Evolutionary conservation across 1,140 invertebrate species (phyloP).

Genomic region (Chrysopa pallens): DNA sequence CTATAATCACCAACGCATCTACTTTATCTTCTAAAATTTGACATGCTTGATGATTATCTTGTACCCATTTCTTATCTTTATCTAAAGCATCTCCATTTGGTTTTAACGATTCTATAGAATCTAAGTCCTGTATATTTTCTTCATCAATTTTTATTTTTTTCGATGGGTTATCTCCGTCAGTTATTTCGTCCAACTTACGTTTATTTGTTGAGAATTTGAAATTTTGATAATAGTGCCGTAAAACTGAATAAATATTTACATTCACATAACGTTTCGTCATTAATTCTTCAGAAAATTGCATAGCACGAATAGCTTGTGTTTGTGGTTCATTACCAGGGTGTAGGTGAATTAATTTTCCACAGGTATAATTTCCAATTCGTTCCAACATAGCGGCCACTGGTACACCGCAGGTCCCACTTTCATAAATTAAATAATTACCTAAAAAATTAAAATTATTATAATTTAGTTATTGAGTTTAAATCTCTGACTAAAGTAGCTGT

Average conservation of each 20-base stretch:
- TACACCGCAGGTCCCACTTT: conserved; percentile 69
- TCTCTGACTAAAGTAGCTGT: no score
- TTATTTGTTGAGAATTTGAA: conserved; percentile 11
- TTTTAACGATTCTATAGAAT: background rate
- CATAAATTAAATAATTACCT: conserved; percentile 60
- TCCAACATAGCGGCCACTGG: conserved; percentile 64
- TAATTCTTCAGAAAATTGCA: conserved; percentile 56
- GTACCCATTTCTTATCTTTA: conserved; percentile 27
- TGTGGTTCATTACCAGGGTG: conserved; percentile 62
- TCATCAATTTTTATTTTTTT: conserved; percentile 5
- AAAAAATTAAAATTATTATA: no score
- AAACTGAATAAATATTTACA: conserved; percentile 52
- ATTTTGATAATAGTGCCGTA: conserved; percentile 42
- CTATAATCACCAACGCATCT: conserved; percentile 61
- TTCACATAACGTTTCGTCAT: conserved; percentile 35
- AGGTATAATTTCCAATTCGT: conserved; percentile 40
- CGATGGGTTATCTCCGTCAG: background rate
- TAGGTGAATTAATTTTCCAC: conserved; percentile 50
- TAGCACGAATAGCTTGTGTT: conserved; percentile 52
- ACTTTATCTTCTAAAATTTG: conserved; percentile 38
- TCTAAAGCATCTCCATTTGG: background rate
- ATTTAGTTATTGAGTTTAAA: no score
- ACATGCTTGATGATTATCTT: conserved; percentile 41
- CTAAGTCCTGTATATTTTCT: conserved; percentile 6
- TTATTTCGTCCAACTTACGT: conserved; percentile 6